Conservation (phyloP, 2,797 vertebrate genomes). For the Onychomys leucogaster region DNA sequence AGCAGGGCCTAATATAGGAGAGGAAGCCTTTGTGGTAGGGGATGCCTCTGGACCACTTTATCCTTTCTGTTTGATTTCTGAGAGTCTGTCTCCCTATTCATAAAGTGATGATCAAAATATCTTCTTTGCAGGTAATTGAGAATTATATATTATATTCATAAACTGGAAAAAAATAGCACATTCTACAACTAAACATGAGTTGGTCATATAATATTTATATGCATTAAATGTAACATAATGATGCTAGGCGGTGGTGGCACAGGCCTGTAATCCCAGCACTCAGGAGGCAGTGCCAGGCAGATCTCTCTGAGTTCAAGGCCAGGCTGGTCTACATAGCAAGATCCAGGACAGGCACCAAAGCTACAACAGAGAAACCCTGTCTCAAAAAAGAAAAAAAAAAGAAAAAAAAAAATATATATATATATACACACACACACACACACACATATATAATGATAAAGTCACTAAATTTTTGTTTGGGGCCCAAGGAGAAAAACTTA, state of each 20-base stretch:
- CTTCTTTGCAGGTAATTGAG: neutral
- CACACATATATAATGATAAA: too few species aligned
- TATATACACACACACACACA: too few species aligned
- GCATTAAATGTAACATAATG: neutral
- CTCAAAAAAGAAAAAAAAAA: too few species aligned
- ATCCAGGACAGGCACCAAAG: too few species aligned
- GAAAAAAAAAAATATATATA: too few species aligned
- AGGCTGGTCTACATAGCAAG: too few species aligned
- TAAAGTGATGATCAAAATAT: constrained; percentile 18
- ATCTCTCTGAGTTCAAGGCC: too few species aligned
- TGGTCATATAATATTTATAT: neutral
- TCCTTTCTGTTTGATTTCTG: constrained; percentile 7
- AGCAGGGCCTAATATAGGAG: neutral
- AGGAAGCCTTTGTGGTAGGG: neutral
- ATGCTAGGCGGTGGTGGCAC: too few species aligned
- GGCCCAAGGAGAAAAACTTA: too few species aligned
- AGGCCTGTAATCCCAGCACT: too few species aligned
- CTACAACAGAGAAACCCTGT: too few species aligned
- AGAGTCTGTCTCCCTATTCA: constrained; percentile 10
- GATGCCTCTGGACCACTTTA: neutral
- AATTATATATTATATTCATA: constrained; percentile 28
- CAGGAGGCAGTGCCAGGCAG: too few species aligned
- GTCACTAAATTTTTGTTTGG: neutral
- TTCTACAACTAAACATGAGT: neutral
- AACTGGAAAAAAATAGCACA: neutral